phyloP scores from a whole-genome alignment of 2,113 vertebrate species.

The Gnathonemus echidnorhynchus region DNA sequence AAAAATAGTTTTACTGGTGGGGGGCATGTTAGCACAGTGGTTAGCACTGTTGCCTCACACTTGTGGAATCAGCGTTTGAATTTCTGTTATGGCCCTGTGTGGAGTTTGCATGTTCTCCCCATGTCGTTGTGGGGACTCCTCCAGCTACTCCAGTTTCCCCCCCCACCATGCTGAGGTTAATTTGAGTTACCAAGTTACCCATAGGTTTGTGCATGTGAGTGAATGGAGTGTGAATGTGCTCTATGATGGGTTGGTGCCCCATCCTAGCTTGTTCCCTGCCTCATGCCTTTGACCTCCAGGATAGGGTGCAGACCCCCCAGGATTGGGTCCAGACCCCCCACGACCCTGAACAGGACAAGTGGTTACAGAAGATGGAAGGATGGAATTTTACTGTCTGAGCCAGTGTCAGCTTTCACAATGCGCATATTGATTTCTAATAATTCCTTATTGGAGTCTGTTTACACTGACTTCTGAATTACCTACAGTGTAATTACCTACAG shows the following conservation, averaged over 20 bases:
- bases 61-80: too few species aligned
- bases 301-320: too few species aligned
- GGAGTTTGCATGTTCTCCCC: too few species aligned
- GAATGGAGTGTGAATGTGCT: background rate
- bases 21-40: background rate
- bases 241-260: background rate
- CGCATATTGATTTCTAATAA: background rate
- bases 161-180: background rate
- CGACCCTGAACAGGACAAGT: background rate
- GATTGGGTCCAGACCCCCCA: background rate
- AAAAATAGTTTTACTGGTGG: background rate
- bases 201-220: background rate
- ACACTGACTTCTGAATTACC: background rate
- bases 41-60: too few species aligned
- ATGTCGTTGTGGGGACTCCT: too few species aligned
- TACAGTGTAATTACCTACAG: background rate
- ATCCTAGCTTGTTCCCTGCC: background rate
- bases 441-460: background rate
- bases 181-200: background rate
- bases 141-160: too few species aligned
- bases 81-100: too few species aligned
- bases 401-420: background rate
- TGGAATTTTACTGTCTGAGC: background rate
- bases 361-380: background rate
- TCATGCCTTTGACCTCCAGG: background rate